Evolutionary conservation across 2,113 vertebrate genomes (phyloP), one percentile per base, ranked within the genome.

Genomic region (Laterallus jamaicensis): DNA sequence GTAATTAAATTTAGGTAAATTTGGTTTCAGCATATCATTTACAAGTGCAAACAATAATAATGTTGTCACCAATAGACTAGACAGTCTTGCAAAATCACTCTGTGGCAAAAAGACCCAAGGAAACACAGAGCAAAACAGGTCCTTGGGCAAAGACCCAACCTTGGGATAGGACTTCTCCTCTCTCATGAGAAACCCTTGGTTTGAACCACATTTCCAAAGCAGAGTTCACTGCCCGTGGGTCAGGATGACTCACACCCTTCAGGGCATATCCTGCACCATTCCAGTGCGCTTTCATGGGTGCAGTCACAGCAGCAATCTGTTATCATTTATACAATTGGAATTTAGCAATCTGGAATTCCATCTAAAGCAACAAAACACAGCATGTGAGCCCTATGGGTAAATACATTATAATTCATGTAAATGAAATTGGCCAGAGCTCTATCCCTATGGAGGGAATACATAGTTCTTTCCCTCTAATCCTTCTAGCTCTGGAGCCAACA

Each of bases 321-420:
- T 95, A 95, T 89, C 81, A 60, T 91, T 97, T 95, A 96, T 89
- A 85, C 89, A 95, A 37, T 5, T 92, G 93, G 91, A 95, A 93
- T 95, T 73, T 50, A 85, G 91, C 89, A 91, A 95, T 96, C 95
- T 93, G 86, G 78, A 95, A 92, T 95, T 93, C 77, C 91, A 95
- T 95, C 95, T 97, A 84, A 93, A 95, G 91, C 86, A 94, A 87
- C 83, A 91, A 82, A 93, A 92, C 74, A 78, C 44, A 29, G 93
- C 85, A 79, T 92, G 93, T 40, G 77, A 92, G 69, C 91, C 95
- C 86, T 87, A 66, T 76, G 94, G 94, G 89, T 87, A 95, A 95
- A 93, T 66, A 81, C 35, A 85, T 87, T 92, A 73, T 89, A 92
- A 95, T 79, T 68, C 73, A 91, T 79, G 77, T 73, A 92, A 91